Base-by-base conservation (phyloP, 23 tunicate species). In the Aplidium turbinatum region DNA sequence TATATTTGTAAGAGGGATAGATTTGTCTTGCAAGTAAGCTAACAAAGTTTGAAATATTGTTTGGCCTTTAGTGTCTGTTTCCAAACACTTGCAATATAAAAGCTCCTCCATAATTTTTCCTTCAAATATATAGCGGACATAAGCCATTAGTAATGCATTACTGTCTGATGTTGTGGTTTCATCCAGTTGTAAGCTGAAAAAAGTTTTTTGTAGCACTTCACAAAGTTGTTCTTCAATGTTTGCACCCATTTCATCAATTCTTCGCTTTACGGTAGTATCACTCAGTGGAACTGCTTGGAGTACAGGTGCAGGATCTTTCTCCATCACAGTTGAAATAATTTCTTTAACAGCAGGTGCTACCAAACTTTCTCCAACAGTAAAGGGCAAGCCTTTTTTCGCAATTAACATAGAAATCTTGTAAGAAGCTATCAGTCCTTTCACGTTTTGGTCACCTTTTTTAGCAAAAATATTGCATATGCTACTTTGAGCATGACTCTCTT, bases 101-200 rank as follows among this genome's bases (percentile, higher is more conserved):
- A 70, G 61, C 76, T 70, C 61, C 76, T 70, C 61, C 35, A 70
- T 47, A 70, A 70, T 46, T 70, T 66, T 70, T 70, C 61, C 68
- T 25, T 62, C 38, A 29, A 31, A 11, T 62, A 24, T 62, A 24
- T 62, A 62, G 9, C 68, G 36, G 68, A 62, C 22, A 31, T 62
- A 62, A 62, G 38, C 68, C 76, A 70, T 70, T 7, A 21, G 73
- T n/a, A 67, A 21, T 67, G 61, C 33, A 46, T 46, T 36, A 24
- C 19, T 36, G 76, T 22, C 61, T 47, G 61, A 70, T 67, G 57
- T 35, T 70, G 76, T 70, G 58, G 76, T 70, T 70, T 70, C 76
- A 70, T 70, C 61, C 76, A 70, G 30, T 47, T 47, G 36, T 70
- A 70, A 47, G 76, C 76, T 26, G 35, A 70, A 70, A 70, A 58